These are phyloP conservation scores for Pseudonaja textilis DNA, from an alignment of 2,113 vertebrate genomes.

Conservation along the genomic window DNA sequence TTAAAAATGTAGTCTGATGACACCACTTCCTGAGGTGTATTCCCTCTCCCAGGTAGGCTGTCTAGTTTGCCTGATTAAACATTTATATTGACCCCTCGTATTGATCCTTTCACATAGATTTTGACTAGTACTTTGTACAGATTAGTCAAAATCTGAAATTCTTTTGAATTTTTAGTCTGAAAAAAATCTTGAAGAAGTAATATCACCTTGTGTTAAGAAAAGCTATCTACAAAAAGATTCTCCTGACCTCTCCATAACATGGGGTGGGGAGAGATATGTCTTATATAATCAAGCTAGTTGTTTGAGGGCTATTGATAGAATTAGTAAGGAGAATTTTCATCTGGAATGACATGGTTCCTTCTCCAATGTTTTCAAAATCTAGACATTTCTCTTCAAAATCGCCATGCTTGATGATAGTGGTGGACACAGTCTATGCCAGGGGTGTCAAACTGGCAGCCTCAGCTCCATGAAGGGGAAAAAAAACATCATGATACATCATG, in stretches of 20 bases:
- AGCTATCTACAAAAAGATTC: neutral
- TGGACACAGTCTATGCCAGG: neutral
- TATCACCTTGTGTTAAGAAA: neutral
- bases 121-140: neutral
- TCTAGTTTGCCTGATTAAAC: neutral
- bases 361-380: neutral
- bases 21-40: neutral
- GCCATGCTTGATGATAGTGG: neutral
- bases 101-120: neutral
- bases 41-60: neutral
- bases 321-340: neutral
- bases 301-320: neutral
- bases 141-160: neutral
- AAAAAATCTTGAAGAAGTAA: neutral
- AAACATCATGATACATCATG: too few relatives aligned
- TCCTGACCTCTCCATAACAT: neutral
- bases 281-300: neutral
- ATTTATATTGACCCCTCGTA: neutral
- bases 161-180: constrained; percentile 1
- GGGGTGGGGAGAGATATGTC: neutral
- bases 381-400: neutral
- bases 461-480: too few relatives aligned
- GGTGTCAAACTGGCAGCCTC: too few relatives aligned
- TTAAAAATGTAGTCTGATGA: neutral
- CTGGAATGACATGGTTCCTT: neutral